Evolutionary conservation across 2,113 vertebrate species (phyloP).

Genomic region (Taxidea taxus): DNA sequence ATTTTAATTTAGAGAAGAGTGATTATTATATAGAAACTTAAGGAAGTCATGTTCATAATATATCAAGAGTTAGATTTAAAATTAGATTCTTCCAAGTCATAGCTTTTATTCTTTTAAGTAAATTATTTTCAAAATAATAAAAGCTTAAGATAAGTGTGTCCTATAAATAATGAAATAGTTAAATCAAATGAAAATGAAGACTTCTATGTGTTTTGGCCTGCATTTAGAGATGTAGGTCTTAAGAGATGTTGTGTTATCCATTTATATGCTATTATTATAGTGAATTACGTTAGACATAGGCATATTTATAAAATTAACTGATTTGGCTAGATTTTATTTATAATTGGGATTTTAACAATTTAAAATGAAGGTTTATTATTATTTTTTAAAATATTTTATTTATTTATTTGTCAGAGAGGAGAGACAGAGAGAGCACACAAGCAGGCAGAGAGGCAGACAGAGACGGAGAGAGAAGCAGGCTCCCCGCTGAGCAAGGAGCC

Average conservation of each 20-base stretch:
- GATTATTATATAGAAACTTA: conserved; percentile 13
- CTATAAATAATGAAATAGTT: neutral
- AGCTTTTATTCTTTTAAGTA: conserved; percentile 14
- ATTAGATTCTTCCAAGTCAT: neutral
- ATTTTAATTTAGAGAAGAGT: neutral
- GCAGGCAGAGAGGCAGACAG: too few species aligned
- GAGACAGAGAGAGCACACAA: too few species aligned
- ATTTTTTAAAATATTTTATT: too few species aligned
- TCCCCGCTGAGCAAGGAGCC: too few species aligned
- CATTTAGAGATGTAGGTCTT: neutral
- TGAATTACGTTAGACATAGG: neutral
- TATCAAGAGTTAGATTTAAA: conserved; percentile 22
- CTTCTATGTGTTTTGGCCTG: neutral
- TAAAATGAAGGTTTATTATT: neutral
- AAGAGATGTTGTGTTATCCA: neutral
- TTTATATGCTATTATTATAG: neutral
- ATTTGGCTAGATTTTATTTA: conserved; percentile 23
- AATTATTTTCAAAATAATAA: conserved; percentile 24
- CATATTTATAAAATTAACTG: conserved; percentile 18
- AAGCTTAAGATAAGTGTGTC: conserved; percentile 12
- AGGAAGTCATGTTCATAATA: neutral
- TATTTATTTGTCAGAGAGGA: too few species aligned
- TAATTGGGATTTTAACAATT: neutral
- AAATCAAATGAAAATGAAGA: conserved; percentile 4
- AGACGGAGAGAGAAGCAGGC: too few species aligned